Evolutionary conservation across 2,113 vertebrate species (phyloP).

Genomic region (Mustelus asterias): DNA sequence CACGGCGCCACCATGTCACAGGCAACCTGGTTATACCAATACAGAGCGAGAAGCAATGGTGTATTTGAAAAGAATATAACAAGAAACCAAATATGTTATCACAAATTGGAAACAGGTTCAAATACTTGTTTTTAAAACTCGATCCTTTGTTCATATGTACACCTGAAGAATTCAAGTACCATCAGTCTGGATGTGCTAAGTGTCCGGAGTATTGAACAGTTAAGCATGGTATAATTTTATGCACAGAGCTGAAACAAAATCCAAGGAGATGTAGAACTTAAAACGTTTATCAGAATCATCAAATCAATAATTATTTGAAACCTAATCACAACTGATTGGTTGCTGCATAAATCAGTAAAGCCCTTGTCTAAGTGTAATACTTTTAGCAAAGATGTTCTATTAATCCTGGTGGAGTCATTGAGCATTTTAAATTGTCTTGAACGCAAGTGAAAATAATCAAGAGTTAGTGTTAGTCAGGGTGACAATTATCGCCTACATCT

Average conservation of each 20-base stretch:
- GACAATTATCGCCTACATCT: constrained; percentile 16
- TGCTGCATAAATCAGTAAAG: constrained; percentile 2
- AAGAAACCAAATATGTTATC: neutral
- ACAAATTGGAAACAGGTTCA: neutral
- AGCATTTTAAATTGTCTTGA: neutral
- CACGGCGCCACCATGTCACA: neutral
- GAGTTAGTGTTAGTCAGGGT: constrained; percentile 16
- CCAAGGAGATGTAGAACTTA: neutral
- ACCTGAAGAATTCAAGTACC: neutral
- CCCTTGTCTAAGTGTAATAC: neutral
- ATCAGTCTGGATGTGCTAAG: neutral
- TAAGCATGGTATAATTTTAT: neutral
- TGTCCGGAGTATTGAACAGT: neutral
- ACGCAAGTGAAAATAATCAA: constrained; percentile 5
- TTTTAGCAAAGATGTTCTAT: neutral
- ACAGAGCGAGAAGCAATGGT: neutral
- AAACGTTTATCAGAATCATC: neutral
- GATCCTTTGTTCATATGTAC: neutral
- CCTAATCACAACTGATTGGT: neutral
- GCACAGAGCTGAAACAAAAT: neutral
- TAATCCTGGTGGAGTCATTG: neutral
- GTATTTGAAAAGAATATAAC: neutral
- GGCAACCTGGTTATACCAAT: neutral
- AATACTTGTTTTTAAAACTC: neutral
- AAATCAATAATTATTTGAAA: constrained; percentile 13